phyloP scores from a whole-genome alignment of 2,797 vertebrate species.

The Phrynocephalus guinanensis region DNA sequence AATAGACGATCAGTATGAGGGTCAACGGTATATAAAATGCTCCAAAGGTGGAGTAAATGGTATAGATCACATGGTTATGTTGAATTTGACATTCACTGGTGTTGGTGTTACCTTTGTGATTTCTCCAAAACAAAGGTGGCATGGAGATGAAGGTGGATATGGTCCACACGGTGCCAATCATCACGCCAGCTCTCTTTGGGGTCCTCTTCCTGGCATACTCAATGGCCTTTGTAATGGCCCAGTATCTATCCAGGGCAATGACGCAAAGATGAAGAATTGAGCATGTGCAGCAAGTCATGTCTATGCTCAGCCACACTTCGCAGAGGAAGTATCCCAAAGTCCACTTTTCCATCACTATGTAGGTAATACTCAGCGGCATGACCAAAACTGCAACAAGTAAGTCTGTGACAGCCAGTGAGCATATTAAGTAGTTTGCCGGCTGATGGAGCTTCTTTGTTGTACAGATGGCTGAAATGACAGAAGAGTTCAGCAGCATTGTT shows the following conservation, averaged over 20 bases:
- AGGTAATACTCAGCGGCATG: conserved; percentile 90
- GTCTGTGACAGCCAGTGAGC: conserved; percentile 90
- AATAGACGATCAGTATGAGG: conserved; percentile 89
- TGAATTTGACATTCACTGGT: conserved; percentile 83
- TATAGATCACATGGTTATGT: conserved; percentile 89
- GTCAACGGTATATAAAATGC: conserved; percentile 92
- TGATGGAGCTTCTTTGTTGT: conserved; percentile 90
- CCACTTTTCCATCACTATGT: conserved; percentile 87
- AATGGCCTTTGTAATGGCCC: conserved; percentile 91
- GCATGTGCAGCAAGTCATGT: conserved; percentile 93
- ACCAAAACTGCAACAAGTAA: conserved; percentile 89
- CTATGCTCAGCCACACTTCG: conserved; percentile 88
- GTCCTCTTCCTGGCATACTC: conserved; percentile 89
- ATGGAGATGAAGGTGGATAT: conserved; percentile 89
- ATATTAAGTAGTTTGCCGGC: conserved; percentile 92
- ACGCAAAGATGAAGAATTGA: conserved; percentile 91
- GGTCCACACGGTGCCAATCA: conserved; percentile 86
- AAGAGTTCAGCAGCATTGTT: conserved; percentile 85
- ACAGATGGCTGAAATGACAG: conserved; percentile 87
- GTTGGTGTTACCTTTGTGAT: conserved; percentile 67
- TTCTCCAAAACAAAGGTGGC: conserved; percentile 89
- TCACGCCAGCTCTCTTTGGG: conserved; percentile 79
- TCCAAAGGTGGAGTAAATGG: conserved; percentile 88
- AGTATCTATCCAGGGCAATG: conserved; percentile 91
- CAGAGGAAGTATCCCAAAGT: conserved; percentile 86